phyloP scores from a whole-genome alignment of 37 sponge, comb jelly and placozoan species.

The Diacarnus erythraeanus region DNA sequence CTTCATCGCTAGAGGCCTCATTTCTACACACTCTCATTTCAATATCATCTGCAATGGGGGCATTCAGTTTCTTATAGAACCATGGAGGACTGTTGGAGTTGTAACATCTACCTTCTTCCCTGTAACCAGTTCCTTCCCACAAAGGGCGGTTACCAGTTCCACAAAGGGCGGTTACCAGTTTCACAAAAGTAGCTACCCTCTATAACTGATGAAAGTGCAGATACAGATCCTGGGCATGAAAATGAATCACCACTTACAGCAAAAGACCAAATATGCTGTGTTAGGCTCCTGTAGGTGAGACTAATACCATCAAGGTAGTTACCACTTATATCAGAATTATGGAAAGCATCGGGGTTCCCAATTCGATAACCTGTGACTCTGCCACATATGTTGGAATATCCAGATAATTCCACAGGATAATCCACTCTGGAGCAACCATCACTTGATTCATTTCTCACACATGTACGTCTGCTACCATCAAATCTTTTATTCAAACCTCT shows the following conservation, averaged over 20 bases:
- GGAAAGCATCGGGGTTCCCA: slow-evolving; percentile 22
- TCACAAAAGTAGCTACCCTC: slow-evolving; percentile 20
- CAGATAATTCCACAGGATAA: neutral
- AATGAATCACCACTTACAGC: no score
- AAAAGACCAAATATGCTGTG: slow-evolving; percentile 38
- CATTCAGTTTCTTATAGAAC: slow-evolving; percentile 5
- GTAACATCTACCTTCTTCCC: neutral
- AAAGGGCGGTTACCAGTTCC: slow-evolving; percentile 21
- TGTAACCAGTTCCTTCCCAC: slow-evolving; percentile 44
- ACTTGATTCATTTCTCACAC: neutral
- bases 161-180: neutral
- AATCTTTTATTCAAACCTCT: neutral
- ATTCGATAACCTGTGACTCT: slow-evolving; percentile 47
- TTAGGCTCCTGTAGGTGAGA: slow-evolving; percentile 8
- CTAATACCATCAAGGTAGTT: slow-evolving; percentile 25
- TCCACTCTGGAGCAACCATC: slow-evolving; percentile 17
- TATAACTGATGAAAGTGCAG: neutral
- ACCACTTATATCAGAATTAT: neutral
- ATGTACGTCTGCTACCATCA: neutral
- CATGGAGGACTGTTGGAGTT: slow-evolving; percentile 15
- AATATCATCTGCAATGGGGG: slow-evolving; percentile 1
- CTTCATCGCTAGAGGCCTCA: slow-evolving; percentile 8
- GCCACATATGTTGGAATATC: slow-evolving; percentile 57
- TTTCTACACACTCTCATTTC: slow-evolving; percentile 42
- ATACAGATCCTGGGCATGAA: no score